phyloP scores from a whole-genome alignment of 2,113 vertebrate genomes.

The Odocoileus hemionus region DNA sequence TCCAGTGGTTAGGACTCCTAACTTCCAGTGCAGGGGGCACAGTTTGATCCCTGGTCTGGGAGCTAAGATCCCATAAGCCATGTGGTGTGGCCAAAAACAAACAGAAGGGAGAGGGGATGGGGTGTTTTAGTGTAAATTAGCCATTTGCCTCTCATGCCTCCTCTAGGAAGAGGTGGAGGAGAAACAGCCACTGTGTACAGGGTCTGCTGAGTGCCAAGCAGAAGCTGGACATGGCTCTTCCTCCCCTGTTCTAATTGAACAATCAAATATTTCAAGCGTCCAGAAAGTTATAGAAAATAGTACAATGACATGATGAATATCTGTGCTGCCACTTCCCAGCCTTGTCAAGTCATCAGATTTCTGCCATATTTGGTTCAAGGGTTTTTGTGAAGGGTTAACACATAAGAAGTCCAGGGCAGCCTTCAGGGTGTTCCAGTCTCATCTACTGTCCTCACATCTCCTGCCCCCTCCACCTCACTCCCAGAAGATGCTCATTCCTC shows the following conservation, averaged over 20 bases:
- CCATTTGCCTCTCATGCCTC: background rate
- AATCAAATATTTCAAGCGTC: background rate
- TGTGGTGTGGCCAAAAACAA: background rate
- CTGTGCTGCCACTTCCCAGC: background rate
- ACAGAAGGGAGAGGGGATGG: background rate
- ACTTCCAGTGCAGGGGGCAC: background rate
- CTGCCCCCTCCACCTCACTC: background rate
- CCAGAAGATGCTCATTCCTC: background rate
- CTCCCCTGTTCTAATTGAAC: no score
- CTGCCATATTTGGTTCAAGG: background rate
- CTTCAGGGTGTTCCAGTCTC: rapidly evolving
- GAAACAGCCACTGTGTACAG: background rate
- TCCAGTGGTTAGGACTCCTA: background rate
- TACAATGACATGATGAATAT: background rate
- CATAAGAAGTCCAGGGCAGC: rapidly evolving
- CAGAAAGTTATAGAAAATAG: background rate
- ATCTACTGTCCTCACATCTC: background rate
- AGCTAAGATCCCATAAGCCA: background rate
- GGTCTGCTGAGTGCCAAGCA: no score
- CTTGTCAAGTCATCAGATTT: background rate
- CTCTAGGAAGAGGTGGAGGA: rapidly evolving
- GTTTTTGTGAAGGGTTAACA: background rate
- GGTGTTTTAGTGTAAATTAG: background rate
- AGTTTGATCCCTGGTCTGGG: background rate
- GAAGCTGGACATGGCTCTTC: background rate